Percentiles rank a stretch among this genome's conserved stretches.
These are phyloP conservation scores for Sebastes glaucus DNA, from an alignment of 2,797 vertebrate species.

Conservation along the genomic window DNA sequence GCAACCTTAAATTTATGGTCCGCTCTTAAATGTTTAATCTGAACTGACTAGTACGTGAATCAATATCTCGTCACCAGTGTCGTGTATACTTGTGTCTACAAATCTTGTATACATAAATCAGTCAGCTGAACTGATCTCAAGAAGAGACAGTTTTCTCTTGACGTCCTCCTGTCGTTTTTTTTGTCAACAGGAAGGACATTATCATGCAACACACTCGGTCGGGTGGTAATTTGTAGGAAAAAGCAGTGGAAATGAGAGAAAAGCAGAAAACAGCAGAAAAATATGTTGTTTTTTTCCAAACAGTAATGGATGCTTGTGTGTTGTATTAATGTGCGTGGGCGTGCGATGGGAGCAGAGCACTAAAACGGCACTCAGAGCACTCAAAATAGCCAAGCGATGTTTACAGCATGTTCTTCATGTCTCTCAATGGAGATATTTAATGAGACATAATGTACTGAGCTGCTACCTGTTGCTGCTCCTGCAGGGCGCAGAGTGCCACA, in stretches of 20 bases:
- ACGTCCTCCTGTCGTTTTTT: not conserved
- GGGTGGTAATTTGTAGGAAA: not conserved
- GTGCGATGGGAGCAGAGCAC: not conserved
- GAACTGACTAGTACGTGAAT: conserved; percentile 25
- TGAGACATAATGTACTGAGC: not conserved
- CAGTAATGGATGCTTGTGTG: not conserved
- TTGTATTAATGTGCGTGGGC: not conserved
- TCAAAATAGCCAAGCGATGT: not conserved
- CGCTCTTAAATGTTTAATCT: conserved; percentile 22
- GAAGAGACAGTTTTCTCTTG: not conserved
- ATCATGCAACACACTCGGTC: not conserved
- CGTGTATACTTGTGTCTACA: not conserved
- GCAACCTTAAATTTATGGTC: conserved; percentile 27
- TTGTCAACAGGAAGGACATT: not conserved
- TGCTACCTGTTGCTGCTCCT: not conserved
- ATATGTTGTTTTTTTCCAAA: not conserved
- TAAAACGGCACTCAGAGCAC: not conserved
- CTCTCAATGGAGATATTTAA: not conserved
- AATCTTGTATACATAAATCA: not conserved
- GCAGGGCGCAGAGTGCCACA: not conserved
- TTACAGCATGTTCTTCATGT: not conserved
- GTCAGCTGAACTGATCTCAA: not conserved
- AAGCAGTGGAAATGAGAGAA: not conserved
- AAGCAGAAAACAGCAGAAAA: not conserved
- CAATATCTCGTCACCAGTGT: not conserved